Base-by-base conservation (phyloP, 1,140 invertebrate species). In the Cotesia chilonis region DNA sequence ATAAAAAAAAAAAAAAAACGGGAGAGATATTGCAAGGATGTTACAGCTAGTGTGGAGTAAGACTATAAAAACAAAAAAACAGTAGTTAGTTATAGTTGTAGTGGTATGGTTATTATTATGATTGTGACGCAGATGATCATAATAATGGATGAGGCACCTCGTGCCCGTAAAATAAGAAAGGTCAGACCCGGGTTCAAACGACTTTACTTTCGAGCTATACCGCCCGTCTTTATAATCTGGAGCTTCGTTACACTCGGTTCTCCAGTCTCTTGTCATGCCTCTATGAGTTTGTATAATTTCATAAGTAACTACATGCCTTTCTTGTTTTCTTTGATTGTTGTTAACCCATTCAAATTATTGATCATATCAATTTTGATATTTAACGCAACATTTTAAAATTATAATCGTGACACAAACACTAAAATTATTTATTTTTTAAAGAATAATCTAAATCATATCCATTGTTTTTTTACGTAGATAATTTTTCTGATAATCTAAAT, bases 81-180 rank as follows among this genome's bases (percentile, higher is more conserved):
- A 10, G 41, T 47, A 47, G 41, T 47, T 47, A 9, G 41, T 47
- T 47, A 28, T 28, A 28, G 28, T 28, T 2, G 28, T 28, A 47
- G 41, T 47, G 41, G 9, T 47, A 47, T 47, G 41, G 10, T 47
- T 47, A 47, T 47, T 47, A 47, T 20, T 14, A n/a, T 57, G 54
- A 57, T 57, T 14, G n/a, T 57, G 54, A 57, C 69, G 64, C 73
- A 74, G 78, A 83, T 80, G 82, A 83, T 78, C 80, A 78, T 65
- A n/a, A 65, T 65, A 37, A 73, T 47, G 79, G 78, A 82, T 78
- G 59, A 78, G 59, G 52, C 73, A 41, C 38, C 63, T 14, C 70
- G 78, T 75, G 81, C 75, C 81, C 82, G 83, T 83, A 82, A 84
- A 83, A 83, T 74, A 64, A 79, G 79, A 84, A 84, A 84, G 82